Conservation (phyloP, 92 coral and sea anemone species). For the Zoanthus solanderi region DNA sequence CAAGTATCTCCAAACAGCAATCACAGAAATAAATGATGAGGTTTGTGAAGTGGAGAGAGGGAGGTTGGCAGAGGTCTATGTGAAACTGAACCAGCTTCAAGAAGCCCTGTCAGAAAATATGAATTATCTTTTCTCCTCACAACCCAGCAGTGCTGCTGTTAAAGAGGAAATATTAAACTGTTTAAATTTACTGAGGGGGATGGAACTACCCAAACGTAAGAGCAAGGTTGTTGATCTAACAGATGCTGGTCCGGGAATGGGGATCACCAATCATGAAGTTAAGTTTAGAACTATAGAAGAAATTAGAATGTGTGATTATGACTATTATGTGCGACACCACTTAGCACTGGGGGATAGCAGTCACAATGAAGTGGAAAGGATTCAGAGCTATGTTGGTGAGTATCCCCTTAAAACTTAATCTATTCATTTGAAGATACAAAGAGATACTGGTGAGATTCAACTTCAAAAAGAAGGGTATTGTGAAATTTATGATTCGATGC, state of each 20-base stretch:
- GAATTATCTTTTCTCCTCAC: conserved; percentile 18
- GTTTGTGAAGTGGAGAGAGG: conserved; percentile 49
- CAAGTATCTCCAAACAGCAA: conserved; percentile 26
- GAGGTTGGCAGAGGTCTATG: conserved; percentile 25
- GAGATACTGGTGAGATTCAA: background rate
- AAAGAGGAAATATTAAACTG: background rate
- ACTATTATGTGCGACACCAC: conserved; percentile 42
- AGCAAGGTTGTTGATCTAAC: background rate
- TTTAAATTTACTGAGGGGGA: no score
- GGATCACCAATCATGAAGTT: background rate
- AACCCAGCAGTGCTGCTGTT: conserved; percentile 32
- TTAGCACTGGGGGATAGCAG: conserved; percentile 50
- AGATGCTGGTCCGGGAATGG: conserved; percentile 11
- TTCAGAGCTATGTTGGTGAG: conserved; percentile 45
- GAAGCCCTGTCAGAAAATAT: conserved; percentile 29
- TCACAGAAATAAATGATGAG: conserved; percentile 39
- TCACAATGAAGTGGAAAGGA: conserved; percentile 43
- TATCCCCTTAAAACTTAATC: no score
- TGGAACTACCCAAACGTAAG: no score
- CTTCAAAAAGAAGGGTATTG: conserved; percentile 3
- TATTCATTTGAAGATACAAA: conserved; percentile 2
- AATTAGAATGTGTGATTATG: conserved; percentile 8
- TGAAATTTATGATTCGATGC: background rate
- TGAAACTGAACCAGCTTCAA: conserved; percentile 43
- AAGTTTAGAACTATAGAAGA: conserved; percentile 11